phyloP scores from a whole-genome alignment of 1,140 invertebrate species.

The Brachystomella parvula region DNA sequence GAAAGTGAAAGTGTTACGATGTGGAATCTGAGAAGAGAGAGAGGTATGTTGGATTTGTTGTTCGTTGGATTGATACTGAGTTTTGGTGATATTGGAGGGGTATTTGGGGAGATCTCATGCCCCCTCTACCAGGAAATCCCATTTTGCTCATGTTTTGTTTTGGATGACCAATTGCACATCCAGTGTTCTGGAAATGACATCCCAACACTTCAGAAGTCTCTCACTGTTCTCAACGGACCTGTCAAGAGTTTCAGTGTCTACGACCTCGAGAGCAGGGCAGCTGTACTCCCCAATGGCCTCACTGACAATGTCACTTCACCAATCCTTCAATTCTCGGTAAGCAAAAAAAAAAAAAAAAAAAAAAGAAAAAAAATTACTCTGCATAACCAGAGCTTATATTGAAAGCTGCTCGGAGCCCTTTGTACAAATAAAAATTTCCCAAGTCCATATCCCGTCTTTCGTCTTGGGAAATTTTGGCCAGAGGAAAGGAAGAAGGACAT shows the following conservation, averaged over 20 bases:
- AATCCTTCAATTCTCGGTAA: constrained; percentile 25
- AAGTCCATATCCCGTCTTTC: too few species aligned
- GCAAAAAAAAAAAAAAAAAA: neutral
- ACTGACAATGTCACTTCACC: constrained; percentile 38
- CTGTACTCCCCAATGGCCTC: constrained; percentile 34
- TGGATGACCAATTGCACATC: constrained; percentile 79
- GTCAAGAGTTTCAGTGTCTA: constrained; percentile 76
- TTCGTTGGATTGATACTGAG: neutral
- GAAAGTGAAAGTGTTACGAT: neutral
- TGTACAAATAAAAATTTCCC: too few species aligned
- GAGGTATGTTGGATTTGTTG: neutral
- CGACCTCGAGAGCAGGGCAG: constrained; percentile 34
- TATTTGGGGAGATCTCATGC: constrained; percentile 46
- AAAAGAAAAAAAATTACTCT: neutral
- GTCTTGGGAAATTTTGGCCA: too few species aligned
- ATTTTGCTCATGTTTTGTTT: constrained; percentile 80
- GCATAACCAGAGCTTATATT: too few species aligned
- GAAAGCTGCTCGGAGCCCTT: too few species aligned
- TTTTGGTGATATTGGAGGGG: neutral
- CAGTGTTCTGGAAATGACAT: constrained; percentile 75
- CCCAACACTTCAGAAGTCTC: constrained; percentile 47
- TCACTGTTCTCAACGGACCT: constrained; percentile 48
- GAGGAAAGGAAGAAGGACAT: too few species aligned
- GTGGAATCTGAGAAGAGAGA: neutral
- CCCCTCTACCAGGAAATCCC: constrained; percentile 62